Evolutionary conservation across 64 coral and sea anemone genomes (phyloP).

Genomic region (Montipora efflorescens): DNA sequence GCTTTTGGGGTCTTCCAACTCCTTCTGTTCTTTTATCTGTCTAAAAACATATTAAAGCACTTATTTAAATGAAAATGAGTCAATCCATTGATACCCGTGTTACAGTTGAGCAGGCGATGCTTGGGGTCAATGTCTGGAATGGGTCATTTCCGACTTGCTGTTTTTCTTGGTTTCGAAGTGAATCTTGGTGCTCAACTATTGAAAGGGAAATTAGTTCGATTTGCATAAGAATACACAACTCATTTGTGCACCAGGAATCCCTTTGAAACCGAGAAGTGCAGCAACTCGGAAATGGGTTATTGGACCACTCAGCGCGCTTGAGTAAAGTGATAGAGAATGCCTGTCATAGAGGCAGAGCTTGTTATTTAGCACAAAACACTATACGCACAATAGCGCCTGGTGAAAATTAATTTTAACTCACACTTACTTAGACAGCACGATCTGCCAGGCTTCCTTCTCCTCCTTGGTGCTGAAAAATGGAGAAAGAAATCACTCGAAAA

Average conservation of each 20-base stretch:
- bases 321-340: background rate
- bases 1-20: slow-evolving; percentile 60
- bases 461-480: slow-evolving; percentile 48
- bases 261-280: too few species aligned
- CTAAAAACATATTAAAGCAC: slow-evolving; percentile 12
- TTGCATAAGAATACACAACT: too few species aligned
- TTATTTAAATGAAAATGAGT: background rate
- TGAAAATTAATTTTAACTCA: background rate
- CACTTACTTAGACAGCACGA: slow-evolving; percentile 67
- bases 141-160: too few species aligned
- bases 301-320: too few species aligned
- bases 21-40: slow-evolving; percentile 83
- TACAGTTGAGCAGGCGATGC: too few species aligned
- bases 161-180: too few species aligned
- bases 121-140: too few species aligned
- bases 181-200: too few species aligned
- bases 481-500: background rate
- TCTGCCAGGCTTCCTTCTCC: slow-evolving; percentile 77
- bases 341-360: background rate
- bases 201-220: too few species aligned
- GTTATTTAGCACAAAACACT: too few species aligned
- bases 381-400: background rate
- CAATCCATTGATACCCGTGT: background rate
- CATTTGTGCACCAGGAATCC: too few species aligned
- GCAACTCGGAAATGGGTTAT: too few species aligned